Conservation (phyloP, 2,888 invertebrate species). For the Esperia sulphurella region DNA sequence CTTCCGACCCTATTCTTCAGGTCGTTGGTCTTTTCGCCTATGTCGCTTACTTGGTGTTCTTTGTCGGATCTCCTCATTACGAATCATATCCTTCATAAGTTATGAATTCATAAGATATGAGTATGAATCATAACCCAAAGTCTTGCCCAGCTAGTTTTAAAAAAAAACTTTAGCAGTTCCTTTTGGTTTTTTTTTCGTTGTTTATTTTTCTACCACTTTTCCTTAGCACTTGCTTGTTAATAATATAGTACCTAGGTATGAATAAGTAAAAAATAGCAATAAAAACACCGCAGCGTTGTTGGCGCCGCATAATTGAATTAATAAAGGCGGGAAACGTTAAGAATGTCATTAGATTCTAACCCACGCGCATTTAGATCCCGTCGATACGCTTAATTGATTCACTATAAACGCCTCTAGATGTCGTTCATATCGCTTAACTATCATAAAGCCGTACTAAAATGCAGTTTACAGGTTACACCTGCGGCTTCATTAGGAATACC, state of each 20-base stretch:
- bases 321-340: slow-evolving; percentile 35
- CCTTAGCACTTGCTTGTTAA: too few species aligned
- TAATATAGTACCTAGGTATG: not conserved
- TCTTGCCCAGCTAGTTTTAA: too few species aligned
- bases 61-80: too few species aligned
- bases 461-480: not conserved
- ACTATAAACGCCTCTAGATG: slow-evolving; percentile 30
- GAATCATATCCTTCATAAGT: too few species aligned
- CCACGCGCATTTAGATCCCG: slow-evolving; percentile 21
- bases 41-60: too few species aligned
- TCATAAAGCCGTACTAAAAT: not conserved
- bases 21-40: too few species aligned
- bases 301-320: slow-evolving; percentile 59
- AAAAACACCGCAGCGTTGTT: slow-evolving; percentile 20
- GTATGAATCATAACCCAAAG: too few species aligned
- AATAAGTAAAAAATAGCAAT: slow-evolving; percentile 32
- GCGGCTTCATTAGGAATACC: not conserved
- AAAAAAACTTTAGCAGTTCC: too few species aligned
- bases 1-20: too few species aligned
- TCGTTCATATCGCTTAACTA: slow-evolving; percentile 20
- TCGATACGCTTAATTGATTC: slow-evolving; percentile 41
- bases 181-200: too few species aligned
- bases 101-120: too few species aligned
- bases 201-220: too few species aligned
- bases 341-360: slow-evolving; percentile 43